phyloP scores from a whole-genome alignment of 2,113 vertebrate genomes.

The Lethenteron camtschaticum region DNA sequence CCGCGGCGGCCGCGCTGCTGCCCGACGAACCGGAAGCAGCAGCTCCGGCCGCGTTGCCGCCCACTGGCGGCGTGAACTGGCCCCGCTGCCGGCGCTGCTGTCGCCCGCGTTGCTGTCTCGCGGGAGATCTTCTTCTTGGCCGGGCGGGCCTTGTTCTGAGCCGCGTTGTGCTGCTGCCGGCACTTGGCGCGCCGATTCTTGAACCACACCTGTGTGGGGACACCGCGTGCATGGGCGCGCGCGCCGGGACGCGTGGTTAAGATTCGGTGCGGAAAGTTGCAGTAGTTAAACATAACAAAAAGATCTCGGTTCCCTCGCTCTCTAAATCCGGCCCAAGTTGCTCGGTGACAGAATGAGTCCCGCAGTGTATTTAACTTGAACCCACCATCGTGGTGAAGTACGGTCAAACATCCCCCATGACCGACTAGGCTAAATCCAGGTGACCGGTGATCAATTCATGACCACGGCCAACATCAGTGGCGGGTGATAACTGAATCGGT shows the following conservation, averaged over 20 bases:
- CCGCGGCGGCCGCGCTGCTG: conserved; percentile 23
- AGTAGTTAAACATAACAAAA: too few relatives aligned
- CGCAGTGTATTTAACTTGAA: neutral
- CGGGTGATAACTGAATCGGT: too few relatives aligned
- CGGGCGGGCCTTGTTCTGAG: conserved; percentile 41
- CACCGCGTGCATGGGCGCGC: conserved; percentile 47
- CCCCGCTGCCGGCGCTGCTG: conserved; percentile 30
- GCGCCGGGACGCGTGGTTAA: conserved; percentile 13
- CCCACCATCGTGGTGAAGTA: neutral
- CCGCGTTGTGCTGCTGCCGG: conserved; percentile 46
- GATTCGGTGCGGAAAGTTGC: too few relatives aligned
- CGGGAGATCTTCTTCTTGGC: conserved; percentile 47
- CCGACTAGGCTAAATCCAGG: too few relatives aligned
- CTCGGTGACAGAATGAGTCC: neutral
- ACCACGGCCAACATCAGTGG: too few relatives aligned
- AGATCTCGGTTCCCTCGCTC: neutral
- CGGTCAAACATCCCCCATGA: too few relatives aligned
- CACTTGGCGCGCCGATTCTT: conserved; percentile 56
- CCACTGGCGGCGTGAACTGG: conserved; percentile 25
- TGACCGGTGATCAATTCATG: too few relatives aligned
- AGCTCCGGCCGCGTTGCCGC: conserved; percentile 6
- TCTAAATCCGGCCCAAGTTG: neutral
- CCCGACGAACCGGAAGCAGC: neutral
- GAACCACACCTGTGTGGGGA: conserved; percentile 35
- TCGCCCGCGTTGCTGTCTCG: conserved; percentile 28